Conservation (phyloP, 2,797 vertebrate species). For the Intellagama lesueurii region DNA sequence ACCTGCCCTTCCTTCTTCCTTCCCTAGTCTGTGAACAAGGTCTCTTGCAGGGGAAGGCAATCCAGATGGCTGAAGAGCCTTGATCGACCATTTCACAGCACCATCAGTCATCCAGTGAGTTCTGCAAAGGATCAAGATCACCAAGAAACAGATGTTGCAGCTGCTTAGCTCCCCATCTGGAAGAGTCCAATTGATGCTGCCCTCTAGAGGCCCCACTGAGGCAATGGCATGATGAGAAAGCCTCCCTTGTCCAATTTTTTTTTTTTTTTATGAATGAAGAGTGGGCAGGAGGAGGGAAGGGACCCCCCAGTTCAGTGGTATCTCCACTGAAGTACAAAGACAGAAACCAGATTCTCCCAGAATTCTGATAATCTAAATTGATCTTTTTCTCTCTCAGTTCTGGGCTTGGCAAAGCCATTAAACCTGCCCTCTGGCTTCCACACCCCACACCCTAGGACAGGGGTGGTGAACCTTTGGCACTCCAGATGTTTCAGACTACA, state of each 20-base stretch:
- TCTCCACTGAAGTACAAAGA: neutral
- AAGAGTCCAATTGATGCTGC: neutral
- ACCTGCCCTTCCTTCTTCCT: neutral
- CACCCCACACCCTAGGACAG: too few relatives aligned
- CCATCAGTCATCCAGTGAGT: neutral
- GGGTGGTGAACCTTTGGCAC: too few relatives aligned
- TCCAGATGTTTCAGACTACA: neutral
- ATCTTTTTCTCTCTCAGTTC: neutral
- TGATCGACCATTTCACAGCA: neutral
- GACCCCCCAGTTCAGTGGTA: neutral
- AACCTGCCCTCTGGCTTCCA: too few relatives aligned
- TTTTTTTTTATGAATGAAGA: neutral
- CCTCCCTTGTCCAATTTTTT: too few relatives aligned
- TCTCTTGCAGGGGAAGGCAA: neutral
- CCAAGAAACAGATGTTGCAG: constrained; percentile 7
- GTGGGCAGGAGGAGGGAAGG: neutral
- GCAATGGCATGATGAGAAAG: neutral
- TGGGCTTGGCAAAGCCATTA: too few relatives aligned
- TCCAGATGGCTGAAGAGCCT: neutral
- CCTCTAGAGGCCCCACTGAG: constrained; percentile 2
- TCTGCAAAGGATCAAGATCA: constrained; percentile 4
- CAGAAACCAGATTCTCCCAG: neutral
- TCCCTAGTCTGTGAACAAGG: too few relatives aligned
- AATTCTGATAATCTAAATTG: neutral
- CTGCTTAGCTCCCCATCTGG: neutral